Evolutionary conservation across 92 coral and sea anemone species (phyloP).

Genomic region (Heliopora coerulea): DNA sequence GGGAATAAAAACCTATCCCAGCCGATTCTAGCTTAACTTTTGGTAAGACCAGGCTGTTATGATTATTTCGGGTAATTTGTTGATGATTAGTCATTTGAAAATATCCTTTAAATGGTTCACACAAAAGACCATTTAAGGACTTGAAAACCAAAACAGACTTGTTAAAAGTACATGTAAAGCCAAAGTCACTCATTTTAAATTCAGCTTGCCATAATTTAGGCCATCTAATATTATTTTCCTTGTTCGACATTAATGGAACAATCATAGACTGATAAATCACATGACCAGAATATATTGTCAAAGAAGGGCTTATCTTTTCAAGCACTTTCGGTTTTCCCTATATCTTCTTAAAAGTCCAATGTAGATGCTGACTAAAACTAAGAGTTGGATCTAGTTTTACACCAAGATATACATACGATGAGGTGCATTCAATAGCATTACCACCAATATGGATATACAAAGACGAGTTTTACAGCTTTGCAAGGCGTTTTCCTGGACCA

Average conservation of each 20-base stretch:
- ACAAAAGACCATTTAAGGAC: too few species aligned
- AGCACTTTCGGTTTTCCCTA: constrained; percentile 13
- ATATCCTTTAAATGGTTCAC: too few species aligned
- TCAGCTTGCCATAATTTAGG: too few species aligned
- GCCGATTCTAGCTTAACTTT: constrained; percentile 22
- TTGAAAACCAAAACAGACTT: too few species aligned
- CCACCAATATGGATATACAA: too few species aligned
- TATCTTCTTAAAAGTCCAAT: not conserved
- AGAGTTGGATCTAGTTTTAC: constrained; percentile 1
- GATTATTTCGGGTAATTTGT: constrained; percentile 17
- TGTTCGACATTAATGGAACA: constrained; percentile 25
- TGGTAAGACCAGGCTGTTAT: constrained; percentile 4
- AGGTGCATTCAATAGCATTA: too few species aligned
- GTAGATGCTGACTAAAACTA: constrained; percentile 1
- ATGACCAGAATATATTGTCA: constrained; percentile 8
- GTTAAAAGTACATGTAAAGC: constrained; percentile 20
- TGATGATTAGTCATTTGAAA: constrained; percentile 25
- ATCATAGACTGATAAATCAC: constrained; percentile 36
- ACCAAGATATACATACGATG: not conserved
- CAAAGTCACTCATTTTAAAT: not conserved
- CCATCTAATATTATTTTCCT: too few species aligned
- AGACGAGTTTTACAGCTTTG: too few species aligned
- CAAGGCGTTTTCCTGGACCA: constrained; percentile 17
- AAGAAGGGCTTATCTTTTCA: constrained; percentile 7
- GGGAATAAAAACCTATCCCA: too few species aligned